Percentiles rank a stretch among this genome's conserved stretches.
These are phyloP conservation scores for Chlorodrepanis virens DNA, from an alignment of 2,113 vertebrate species.

Conservation along the genomic window DNA sequence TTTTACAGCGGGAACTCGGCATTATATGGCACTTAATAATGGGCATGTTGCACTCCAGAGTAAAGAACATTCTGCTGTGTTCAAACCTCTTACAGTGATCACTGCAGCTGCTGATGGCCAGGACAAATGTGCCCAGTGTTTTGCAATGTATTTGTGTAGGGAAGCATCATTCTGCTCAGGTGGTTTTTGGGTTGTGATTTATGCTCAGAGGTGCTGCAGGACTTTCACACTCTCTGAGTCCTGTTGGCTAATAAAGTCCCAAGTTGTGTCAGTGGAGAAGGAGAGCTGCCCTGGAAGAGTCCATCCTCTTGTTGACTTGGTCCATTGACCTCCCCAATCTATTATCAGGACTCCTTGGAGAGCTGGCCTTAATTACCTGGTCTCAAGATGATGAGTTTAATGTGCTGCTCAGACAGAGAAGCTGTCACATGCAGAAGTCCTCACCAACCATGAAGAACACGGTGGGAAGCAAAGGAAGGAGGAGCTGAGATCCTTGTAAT, in stretches of 20 bases:
- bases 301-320: background rate
- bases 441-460: background rate
- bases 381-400: background rate
- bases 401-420: background rate
- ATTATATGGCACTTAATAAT: slow-evolving; percentile 39
- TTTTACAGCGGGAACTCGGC: slow-evolving; percentile 23
- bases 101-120: background rate
- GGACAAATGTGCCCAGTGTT: background rate
- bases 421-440: background rate
- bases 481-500: background rate
- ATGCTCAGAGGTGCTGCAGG: background rate
- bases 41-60: slow-evolving; percentile 34
- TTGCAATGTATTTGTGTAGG: background rate
- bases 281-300: background rate
- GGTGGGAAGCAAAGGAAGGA: background rate
- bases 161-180: background rate
- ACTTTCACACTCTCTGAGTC: background rate
- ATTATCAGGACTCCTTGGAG: background rate
- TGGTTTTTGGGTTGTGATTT: background rate
- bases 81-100: slow-evolving; percentile 13
- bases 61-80: slow-evolving; percentile 19
- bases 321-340: background rate
- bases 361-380: background rate
- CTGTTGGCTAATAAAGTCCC: background rate
- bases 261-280: background rate